These are phyloP conservation scores for Echinops telfairi DNA, from an alignment of 2,113 vertebrate species.

Conservation along the genomic window DNA sequence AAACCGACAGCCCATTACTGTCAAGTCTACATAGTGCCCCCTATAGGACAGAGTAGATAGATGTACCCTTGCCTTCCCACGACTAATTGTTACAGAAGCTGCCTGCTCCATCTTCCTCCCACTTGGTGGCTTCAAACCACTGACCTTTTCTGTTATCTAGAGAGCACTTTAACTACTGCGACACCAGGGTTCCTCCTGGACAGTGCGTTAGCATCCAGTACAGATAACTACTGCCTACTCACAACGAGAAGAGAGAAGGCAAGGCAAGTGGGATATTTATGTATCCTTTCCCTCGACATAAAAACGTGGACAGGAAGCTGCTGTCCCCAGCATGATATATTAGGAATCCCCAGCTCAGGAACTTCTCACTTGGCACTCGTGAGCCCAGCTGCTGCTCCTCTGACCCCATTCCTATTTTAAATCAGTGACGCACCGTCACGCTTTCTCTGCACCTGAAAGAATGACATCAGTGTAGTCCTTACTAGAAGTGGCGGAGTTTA, in stretches of 20 bases:
- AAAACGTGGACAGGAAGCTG: slow-evolving; percentile 49
- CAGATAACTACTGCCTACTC: background rate
- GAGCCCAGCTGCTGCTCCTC: slow-evolving; percentile 49
- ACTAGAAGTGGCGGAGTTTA: slow-evolving; percentile 15
- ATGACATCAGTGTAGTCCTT: slow-evolving; percentile 56
- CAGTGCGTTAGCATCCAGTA: background rate
- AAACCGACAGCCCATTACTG: background rate
- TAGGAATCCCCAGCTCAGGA: slow-evolving; percentile 63
- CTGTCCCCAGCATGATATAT: slow-evolving; percentile 58
- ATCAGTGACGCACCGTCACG: slow-evolving; percentile 34
- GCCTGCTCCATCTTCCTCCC: background rate
- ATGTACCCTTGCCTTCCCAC: background rate
- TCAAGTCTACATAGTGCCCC: background rate
- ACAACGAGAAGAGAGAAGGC: background rate
- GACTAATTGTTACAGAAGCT: background rate
- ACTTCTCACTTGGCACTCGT: slow-evolving; percentile 22
- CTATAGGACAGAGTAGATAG: background rate
- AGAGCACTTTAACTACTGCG: background rate
- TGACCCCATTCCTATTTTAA: slow-evolving; percentile 64
- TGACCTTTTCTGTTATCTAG: too few species aligned
- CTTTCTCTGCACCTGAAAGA: slow-evolving; percentile 71
- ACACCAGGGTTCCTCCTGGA: background rate
- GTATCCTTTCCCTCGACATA: background rate
- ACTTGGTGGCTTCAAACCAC: too few species aligned
- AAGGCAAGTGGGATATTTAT: background rate